phyloP scores from a whole-genome alignment of 2,113 vertebrate species.

The Abramis brama region DNA sequence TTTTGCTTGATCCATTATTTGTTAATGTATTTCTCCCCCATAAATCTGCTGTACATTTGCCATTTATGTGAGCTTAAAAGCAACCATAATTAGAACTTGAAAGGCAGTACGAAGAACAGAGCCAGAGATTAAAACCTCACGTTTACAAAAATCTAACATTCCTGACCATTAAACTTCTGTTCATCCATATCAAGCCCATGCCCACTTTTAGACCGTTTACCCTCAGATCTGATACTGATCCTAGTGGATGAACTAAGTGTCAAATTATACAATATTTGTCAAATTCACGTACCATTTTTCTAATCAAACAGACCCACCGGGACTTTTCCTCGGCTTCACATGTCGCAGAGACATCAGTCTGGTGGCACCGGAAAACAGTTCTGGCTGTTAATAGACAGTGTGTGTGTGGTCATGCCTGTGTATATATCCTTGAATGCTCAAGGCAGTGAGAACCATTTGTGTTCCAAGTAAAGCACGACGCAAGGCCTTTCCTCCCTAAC shows the following conservation, averaged over 20 bases:
- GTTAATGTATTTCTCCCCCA: background rate
- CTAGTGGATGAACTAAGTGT: background rate
- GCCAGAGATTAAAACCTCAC: slow-evolving; percentile 18
- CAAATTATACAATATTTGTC: background rate
- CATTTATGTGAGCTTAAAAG: background rate
- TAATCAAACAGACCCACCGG: background rate
- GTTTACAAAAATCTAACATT: background rate
- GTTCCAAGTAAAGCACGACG: slow-evolving; percentile 27
- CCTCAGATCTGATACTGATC: background rate
- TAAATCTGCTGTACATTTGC: background rate
- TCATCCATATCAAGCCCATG: slow-evolving; percentile 7
- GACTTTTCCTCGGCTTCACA: background rate
- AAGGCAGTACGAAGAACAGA: background rate
- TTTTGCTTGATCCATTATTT: background rate
- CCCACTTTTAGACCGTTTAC: slow-evolving; percentile 1
- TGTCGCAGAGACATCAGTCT: background rate
- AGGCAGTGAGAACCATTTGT: slow-evolving; percentile 33
- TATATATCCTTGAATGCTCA: slow-evolving; percentile 50
- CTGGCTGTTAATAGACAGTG: slow-evolving; percentile 7
- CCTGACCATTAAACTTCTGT: slow-evolving; percentile 40
- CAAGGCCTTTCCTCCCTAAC: slow-evolving; percentile 28
- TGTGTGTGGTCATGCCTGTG: slow-evolving; percentile 1
- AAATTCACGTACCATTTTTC: slow-evolving; percentile 25
- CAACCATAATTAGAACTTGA: slow-evolving; percentile 6
- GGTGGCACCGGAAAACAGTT: background rate